These are phyloP conservation scores for Channa striata DNA, from an alignment of 2,797 vertebrate species.

Conservation along the genomic window DNA sequence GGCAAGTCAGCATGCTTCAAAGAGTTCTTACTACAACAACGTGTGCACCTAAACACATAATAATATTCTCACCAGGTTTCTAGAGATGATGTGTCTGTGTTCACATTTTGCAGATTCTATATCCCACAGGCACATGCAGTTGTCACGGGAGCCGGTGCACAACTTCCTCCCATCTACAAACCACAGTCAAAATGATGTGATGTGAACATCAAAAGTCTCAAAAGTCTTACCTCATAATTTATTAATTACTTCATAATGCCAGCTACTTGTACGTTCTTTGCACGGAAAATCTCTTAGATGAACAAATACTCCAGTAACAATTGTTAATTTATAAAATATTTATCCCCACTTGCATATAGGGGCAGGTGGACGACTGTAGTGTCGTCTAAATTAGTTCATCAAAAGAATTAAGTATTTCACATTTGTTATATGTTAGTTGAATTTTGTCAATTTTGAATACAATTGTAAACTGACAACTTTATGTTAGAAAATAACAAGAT, in stretches of 20 bases:
- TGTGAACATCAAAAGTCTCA: slow-evolving; percentile 1
- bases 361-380: no score
- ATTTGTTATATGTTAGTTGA: not conserved
- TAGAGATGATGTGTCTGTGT: slow-evolving; percentile 88
- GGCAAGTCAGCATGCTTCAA: slow-evolving; percentile 3
- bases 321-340: no score
- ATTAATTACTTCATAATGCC: not conserved
- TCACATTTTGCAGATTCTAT: slow-evolving; percentile 89
- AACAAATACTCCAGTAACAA: not conserved
- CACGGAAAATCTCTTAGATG: not conserved
- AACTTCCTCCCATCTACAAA: slow-evolving; percentile 88
- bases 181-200: slow-evolving; percentile 23
- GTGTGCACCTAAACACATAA: not conserved
- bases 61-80: slow-evolving; percentile 90
- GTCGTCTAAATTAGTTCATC: no score
- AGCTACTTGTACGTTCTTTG: not conserved
- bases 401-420: no score
- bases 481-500: slow-evolving; percentile 5
- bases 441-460: not conserved
- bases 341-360: no score
- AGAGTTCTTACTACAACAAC: not conserved
- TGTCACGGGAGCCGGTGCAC: slow-evolving; percentile 95
- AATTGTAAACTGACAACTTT: not conserved
- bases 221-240: no score
- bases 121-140: slow-evolving; percentile 94